Percentiles rank a stretch among this genome's conserved stretches.
These are phyloP conservation scores for Gastrophryne carolinensis DNA, from an alignment of 2,797 vertebrate species.

Conservation along the genomic window DNA sequence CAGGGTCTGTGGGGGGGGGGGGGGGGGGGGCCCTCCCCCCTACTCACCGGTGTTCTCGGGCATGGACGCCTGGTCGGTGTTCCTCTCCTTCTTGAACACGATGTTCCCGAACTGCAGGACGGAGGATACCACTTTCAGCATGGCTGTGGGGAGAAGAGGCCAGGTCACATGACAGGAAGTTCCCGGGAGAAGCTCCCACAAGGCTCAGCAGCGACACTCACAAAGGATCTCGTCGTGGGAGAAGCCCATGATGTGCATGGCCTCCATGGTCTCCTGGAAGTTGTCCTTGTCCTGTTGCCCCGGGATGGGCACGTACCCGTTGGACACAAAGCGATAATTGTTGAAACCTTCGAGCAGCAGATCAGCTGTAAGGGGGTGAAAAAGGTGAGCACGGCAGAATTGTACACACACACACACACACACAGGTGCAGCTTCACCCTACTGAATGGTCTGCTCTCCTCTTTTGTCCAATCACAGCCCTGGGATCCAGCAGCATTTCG, in stretches of 20 bases:
- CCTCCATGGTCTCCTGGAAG: slow-evolving; percentile 98
- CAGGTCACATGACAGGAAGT: too few species aligned
- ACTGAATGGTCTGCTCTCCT: too few species aligned
- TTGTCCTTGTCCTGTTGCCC: slow-evolving; percentile 99
- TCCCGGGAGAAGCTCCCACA: too few species aligned
- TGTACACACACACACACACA: too few species aligned
- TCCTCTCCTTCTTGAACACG: slow-evolving; percentile 96
- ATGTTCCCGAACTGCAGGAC: slow-evolving; percentile 98
- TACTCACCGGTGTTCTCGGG: slow-evolving; percentile 91
- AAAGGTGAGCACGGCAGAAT: too few species aligned
- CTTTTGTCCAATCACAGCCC: too few species aligned
- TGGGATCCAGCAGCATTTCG: too few species aligned
- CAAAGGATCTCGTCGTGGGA: slow-evolving; percentile 92
- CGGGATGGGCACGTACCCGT: slow-evolving; percentile 92
- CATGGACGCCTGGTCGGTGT: slow-evolving; percentile 97
- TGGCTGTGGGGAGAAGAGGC: slow-evolving; percentile 70
- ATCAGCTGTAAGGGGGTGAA: slow-evolving; percentile 75
- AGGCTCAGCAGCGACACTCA: slow-evolving; percentile 72
- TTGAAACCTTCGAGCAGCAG: slow-evolving; percentile 93
- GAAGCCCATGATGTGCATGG: slow-evolving; percentile 98
- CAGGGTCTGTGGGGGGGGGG: too few species aligned
- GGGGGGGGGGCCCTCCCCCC: not conserved
- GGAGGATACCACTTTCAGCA: slow-evolving; percentile 94
- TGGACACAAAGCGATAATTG: slow-evolving; percentile 94
- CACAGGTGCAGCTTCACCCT: too few species aligned